Evolutionary conservation across 2,888 invertebrate species (phyloP).

Genomic region (Steinernema scapterisci): DNA sequence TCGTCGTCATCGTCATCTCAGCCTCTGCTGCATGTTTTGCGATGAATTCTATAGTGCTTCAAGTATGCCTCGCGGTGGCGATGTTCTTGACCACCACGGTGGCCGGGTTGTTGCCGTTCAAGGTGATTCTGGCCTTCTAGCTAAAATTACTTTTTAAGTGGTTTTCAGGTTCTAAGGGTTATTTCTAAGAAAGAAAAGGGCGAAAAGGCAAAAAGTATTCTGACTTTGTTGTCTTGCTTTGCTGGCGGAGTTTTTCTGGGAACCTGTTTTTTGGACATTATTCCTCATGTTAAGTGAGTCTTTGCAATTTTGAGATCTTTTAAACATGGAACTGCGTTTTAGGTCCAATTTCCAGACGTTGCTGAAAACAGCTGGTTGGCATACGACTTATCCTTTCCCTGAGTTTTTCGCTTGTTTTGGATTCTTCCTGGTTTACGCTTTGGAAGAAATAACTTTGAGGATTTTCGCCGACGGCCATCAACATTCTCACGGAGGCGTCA

Average conservation of each 20-base stretch:
- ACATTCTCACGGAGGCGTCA: constrained; percentile 45
- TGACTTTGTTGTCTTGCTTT: constrained; percentile 63
- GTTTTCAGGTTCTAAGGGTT: constrained; percentile 39
- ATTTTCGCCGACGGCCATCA: constrained; percentile 50
- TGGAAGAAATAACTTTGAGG: constrained; percentile 59
- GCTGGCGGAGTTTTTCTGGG: constrained; percentile 67
- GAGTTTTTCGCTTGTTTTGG: constrained; percentile 62
- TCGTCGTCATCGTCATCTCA: too few relatives aligned
- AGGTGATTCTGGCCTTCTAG: constrained; percentile 39
- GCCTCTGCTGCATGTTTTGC: not conserved
- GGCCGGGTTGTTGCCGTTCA: constrained; percentile 56
- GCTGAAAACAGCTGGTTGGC: constrained; percentile 36
- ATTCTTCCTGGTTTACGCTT: constrained; percentile 64
- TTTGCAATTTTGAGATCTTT: not conserved
- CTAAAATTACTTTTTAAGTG: too few relatives aligned
- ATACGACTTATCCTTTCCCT: constrained; percentile 53
- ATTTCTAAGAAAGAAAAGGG: constrained; percentile 40
- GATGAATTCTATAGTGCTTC: constrained; percentile 45
- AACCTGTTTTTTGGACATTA: constrained; percentile 65
- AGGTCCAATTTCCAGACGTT: constrained; percentile 53
- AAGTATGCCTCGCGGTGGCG: constrained; percentile 48
- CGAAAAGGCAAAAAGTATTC: constrained; percentile 14
- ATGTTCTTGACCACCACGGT: constrained; percentile 59
- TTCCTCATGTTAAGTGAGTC: constrained; percentile 61
- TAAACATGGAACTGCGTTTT: too few relatives aligned